These are phyloP conservation scores for Pachypanchax playfairii DNA, from an alignment of 2,113 vertebrate species.

Conservation along the genomic window DNA sequence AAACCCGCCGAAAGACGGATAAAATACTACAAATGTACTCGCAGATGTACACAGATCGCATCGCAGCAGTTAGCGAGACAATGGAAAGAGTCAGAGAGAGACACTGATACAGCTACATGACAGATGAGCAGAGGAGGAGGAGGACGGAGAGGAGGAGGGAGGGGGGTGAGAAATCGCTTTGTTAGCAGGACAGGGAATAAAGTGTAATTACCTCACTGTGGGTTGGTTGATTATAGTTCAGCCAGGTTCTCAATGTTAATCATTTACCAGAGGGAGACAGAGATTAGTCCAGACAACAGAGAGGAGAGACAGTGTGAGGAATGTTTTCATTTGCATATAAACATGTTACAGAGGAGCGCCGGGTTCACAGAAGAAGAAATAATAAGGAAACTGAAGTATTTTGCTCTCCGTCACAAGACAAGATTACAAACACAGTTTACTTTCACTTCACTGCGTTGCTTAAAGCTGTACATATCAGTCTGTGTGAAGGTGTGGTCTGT, in stretches of 20 bases:
- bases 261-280: slow-evolving; percentile 73
- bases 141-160: not conserved
- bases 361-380: slow-evolving; percentile 6
- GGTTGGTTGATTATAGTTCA: slow-evolving; percentile 80
- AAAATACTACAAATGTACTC: slow-evolving; percentile 52
- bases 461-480: not conserved
- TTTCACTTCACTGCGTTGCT: slow-evolving; percentile 44
- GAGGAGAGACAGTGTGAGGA: slow-evolving; percentile 39
- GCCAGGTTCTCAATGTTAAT: slow-evolving; percentile 78
- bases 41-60: slow-evolving; percentile 27
- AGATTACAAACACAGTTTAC: slow-evolving; percentile 57
- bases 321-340: slow-evolving; percentile 49
- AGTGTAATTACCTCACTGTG: slow-evolving; percentile 80
- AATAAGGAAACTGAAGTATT: slow-evolving; percentile 28
- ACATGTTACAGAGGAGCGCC: no score
- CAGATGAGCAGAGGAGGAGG: slow-evolving; percentile 35
- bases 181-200: slow-evolving; percentile 69
- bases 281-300: slow-evolving; percentile 66
- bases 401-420: slow-evolving; percentile 52
- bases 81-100: slow-evolving; percentile 18
- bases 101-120: slow-evolving; percentile 49
- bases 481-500: slow-evolving; percentile 40
- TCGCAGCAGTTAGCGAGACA: slow-evolving; percentile 40
- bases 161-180: slow-evolving; percentile 44
- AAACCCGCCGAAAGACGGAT: slow-evolving; percentile 39